phyloP scores from a whole-genome alignment of 1,140 invertebrate species.

The Psix sp. region DNA sequence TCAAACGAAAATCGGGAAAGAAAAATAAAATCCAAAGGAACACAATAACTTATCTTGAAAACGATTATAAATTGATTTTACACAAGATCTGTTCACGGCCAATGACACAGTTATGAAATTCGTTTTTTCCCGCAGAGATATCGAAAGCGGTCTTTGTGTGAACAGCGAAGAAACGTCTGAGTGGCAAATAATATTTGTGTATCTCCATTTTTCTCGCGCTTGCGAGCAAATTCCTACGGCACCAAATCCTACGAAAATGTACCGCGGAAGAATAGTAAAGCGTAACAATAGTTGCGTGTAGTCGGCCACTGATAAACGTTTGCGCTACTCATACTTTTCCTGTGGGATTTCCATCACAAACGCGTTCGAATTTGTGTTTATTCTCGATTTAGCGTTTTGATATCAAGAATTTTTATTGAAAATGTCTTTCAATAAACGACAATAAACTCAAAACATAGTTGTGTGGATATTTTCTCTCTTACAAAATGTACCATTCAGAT shows the following conservation, averaged over 20 bases:
- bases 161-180: constrained; percentile 15
- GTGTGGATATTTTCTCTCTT: too few species aligned
- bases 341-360: constrained; percentile 25
- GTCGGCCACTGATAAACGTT: constrained; percentile 43
- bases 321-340: constrained; percentile 11
- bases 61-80: constrained; percentile 35
- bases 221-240: constrained; percentile 10
- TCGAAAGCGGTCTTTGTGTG: constrained; percentile 16
- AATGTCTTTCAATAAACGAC: too few species aligned
- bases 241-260: constrained; percentile 11
- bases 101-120: constrained; percentile 24
- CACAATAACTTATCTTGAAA: constrained; percentile 22
- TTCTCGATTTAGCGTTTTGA: not conserved
- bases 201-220: constrained; percentile 22
- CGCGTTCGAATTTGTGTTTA: constrained; percentile 14
- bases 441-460: too few species aligned
- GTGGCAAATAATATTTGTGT: constrained; percentile 34
- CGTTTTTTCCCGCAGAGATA: constrained; percentile 26
- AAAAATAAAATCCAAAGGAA: constrained; percentile 7
- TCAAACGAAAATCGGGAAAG: not conserved
- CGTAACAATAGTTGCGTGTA: constrained; percentile 43
- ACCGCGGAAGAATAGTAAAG: constrained; percentile 13
- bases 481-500: too few species aligned
- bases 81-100: constrained; percentile 18
- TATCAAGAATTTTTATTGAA: not conserved